phyloP scores from a whole-genome alignment of 2,888 invertebrate genomes.

The Platerodrilus igneus region DNA sequence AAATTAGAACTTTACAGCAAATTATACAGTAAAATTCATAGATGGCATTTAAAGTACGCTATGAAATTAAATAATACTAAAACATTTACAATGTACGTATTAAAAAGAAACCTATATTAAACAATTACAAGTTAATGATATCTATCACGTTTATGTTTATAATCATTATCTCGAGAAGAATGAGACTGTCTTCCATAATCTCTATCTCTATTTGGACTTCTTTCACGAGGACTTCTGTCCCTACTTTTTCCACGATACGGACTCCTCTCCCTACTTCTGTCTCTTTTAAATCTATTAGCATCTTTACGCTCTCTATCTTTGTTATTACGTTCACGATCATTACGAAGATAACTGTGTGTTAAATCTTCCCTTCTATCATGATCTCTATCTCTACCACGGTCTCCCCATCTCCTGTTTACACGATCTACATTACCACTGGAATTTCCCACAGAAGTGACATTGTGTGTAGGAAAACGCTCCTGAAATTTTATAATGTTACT shows the following conservation, averaged over 20 bases:
- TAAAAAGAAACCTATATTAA: no score
- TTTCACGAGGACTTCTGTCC: conserved; percentile 38
- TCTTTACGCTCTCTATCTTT: conserved; percentile 35
- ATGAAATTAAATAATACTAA: no score
- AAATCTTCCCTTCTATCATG: conserved; percentile 37
- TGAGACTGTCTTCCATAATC: conserved; percentile 19
- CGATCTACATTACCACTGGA: conserved; percentile 29
- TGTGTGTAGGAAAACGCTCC: conserved; percentile 43
- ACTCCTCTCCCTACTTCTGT: conserved; percentile 25
- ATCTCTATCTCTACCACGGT: conserved; percentile 36
- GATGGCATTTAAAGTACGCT: no score
- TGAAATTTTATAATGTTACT: conserved; percentile 23
- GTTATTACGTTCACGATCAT: conserved; percentile 35
- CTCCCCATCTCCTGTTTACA: conserved; percentile 34
- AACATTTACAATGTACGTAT: no score
- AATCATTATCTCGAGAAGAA: conserved; percentile 29
- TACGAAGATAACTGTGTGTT: conserved; percentile 38
- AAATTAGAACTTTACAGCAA: no score
- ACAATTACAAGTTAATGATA: no score
- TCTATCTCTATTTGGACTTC: conserved; percentile 23
- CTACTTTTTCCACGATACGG: conserved; percentile 34
- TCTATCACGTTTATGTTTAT: conserved; percentile 32
- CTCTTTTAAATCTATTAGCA: conserved; percentile 34
- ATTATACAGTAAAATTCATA: no score
- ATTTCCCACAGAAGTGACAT: conserved; percentile 28